These are phyloP conservation scores for Oikopleura albicans DNA, from an alignment of 23 tunicate species.

Conservation along the genomic window DNA sequence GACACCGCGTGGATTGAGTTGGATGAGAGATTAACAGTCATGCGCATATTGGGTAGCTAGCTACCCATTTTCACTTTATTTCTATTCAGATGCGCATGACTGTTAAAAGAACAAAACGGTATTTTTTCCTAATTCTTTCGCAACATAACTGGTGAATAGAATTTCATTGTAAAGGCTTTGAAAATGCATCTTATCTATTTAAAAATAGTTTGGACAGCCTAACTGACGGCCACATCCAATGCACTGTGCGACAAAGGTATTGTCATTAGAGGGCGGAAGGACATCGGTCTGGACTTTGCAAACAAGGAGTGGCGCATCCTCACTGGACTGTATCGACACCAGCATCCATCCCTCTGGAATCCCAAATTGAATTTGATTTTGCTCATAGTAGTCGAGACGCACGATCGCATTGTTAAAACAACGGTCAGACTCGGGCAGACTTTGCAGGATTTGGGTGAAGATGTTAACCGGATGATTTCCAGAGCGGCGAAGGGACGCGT, in stretches of 20 bases:
- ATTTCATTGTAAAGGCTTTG: no score
- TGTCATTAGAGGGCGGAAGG: background rate
- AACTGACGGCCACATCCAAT: background rate
- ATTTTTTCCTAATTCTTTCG: no score
- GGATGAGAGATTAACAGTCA: no score
- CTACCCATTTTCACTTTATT: no score
- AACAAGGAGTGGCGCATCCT: background rate
- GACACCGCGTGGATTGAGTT: no score
- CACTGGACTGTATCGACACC: background rate
- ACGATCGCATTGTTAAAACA: background rate
- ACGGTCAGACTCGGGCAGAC: background rate
- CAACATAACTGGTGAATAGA: no score
- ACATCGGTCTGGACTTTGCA: background rate
- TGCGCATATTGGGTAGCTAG: no score
- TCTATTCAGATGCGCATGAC: no score
- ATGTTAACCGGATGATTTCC: background rate
- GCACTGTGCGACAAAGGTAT: background rate
- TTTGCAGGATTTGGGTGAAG: background rate
- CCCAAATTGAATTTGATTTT: background rate
- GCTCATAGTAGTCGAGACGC: background rate
- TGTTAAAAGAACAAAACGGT: no score
- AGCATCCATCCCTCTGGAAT: background rate
- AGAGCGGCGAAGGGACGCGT: background rate
- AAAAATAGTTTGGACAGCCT: no score
- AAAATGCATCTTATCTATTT: no score